phyloP scores from a whole-genome alignment of 2,797 vertebrate species.

The Orientallactaga sibirica region DNA sequence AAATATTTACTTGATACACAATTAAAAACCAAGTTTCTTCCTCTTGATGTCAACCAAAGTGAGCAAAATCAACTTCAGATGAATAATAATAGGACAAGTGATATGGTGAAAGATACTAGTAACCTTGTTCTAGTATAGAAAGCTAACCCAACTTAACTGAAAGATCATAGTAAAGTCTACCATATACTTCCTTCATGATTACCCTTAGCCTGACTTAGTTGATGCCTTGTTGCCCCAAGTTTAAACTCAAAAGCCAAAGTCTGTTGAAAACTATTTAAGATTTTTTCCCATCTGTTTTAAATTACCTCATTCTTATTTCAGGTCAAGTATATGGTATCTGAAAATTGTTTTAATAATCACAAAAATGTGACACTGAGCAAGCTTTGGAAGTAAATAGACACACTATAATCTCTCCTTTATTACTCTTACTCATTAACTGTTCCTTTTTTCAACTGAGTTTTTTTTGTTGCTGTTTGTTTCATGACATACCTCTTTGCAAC shows the following conservation, averaged over 20 bases:
- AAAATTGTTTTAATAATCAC: not conserved
- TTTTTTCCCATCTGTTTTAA: not conserved
- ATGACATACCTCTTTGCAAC: not conserved
- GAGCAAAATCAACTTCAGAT: not conserved
- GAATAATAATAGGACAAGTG: not conserved
- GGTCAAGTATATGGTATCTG: not conserved
- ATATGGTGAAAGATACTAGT: not conserved
- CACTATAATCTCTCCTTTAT: not conserved
- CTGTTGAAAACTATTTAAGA: not conserved
- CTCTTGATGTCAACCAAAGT: not conserved
- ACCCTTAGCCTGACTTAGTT: too few species aligned
- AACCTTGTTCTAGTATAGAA: too few species aligned
- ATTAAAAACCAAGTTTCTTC: not conserved
- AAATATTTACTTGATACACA: not conserved
- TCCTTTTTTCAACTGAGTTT: not conserved
- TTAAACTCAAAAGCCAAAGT: not conserved
- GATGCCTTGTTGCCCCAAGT: too few species aligned
- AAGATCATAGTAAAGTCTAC: too few species aligned
- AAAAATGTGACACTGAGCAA: not conserved
- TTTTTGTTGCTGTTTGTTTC: not conserved
- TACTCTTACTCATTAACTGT: not conserved
- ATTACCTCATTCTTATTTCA: not conserved
- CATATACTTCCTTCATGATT: too few species aligned
- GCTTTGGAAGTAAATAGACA: not conserved
- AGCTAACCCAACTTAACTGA: too few species aligned